These are phyloP conservation scores for Remorina albescens DNA, from an alignment of 2,797 vertebrate genomes.

Conservation along the genomic window DNA sequence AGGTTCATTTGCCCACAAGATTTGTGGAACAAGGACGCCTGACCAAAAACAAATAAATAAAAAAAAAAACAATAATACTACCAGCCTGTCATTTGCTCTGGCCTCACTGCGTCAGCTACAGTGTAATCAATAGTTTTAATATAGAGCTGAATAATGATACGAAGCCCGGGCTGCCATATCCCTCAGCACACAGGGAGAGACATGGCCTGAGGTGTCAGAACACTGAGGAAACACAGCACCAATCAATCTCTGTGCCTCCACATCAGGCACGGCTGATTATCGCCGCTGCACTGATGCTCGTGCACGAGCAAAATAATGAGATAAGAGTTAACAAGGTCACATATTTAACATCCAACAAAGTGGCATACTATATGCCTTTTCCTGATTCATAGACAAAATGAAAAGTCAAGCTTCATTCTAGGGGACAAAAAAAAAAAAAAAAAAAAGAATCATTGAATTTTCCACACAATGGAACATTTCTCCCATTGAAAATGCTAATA, in stretches of 20 bases:
- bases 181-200: slow-evolving; percentile 54
- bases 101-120: slow-evolving; percentile 53
- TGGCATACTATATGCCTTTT: slow-evolving; percentile 27
- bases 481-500: slow-evolving; percentile 90
- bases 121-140: slow-evolving; percentile 74
- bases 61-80: slow-evolving; percentile 24
- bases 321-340: slow-evolving; percentile 70
- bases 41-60: too few relatives aligned
- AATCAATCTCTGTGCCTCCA: slow-evolving; percentile 73
- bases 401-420: slow-evolving; percentile 25
- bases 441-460: slow-evolving; percentile 78
- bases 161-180: slow-evolving; percentile 50
- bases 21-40: not conserved
- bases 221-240: slow-evolving; percentile 65
- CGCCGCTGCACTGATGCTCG: slow-evolving; percentile 40
- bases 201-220: slow-evolving; percentile 69
- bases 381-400: slow-evolving; percentile 11
- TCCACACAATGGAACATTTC: slow-evolving; percentile 80
- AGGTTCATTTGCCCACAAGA: slow-evolving; percentile 4
- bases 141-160: slow-evolving; percentile 72
- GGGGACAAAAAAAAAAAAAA: slow-evolving; percentile 48
- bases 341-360: slow-evolving; percentile 57
- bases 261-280: slow-evolving; percentile 73
- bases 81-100: slow-evolving; percentile 29
- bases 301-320: slow-evolving; percentile 47